Base-by-base conservation (phyloP, 1,140 invertebrate species). In the Caenorhabditis latens region DNA sequence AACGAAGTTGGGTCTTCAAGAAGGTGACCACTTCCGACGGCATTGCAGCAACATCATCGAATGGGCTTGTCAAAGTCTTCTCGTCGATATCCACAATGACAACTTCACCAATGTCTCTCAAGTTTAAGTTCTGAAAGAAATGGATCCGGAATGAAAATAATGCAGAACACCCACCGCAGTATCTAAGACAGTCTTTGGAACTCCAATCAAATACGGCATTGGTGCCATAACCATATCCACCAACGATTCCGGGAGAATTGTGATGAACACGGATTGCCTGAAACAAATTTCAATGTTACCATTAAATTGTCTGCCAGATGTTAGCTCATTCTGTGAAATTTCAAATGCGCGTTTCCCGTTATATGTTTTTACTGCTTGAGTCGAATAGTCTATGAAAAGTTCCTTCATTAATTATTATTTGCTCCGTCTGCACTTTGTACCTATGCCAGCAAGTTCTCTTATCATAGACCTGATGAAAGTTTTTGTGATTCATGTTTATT, bases 141-240 rank as follows among this genome's bases (percentile, higher is more conserved):
- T 7, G 13, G 11, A 40, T n/a, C 14, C 21, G 19, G 9, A 63
- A 32, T 2, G 19, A n/a, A n/a, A 19, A 42, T 7, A 21, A 83
- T 8, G 50, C 40, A n/a, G 19, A 40, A 24, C 13, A 40, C 83
- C 0, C 8, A 84, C 55, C n/a, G 58, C 55, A 42, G 58, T 84
- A n/a, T 84, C 55, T 21, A 91, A 82, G 19, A 84, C 89, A 48
- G 86, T 67, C 42, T 91, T 92, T 32, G 91, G 91, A n/a, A 92
- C 91, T 11, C 91, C 91, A 61, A 91, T 91, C 21, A 91, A 21
- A 84, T 90, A 91, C 4, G 91, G 91, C 91, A 91, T 91, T 32
- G 91, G 91, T 55, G 91, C 91, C 88, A 89, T 90, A 21, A 91
- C 46, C 89, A 91, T 91, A 57, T 91, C 90, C 3, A 86, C 71